Evolutionary conservation across 35 echinoderm and acorn worm genomes (phyloP).

Genomic region (Ophioderma brevispina): DNA sequence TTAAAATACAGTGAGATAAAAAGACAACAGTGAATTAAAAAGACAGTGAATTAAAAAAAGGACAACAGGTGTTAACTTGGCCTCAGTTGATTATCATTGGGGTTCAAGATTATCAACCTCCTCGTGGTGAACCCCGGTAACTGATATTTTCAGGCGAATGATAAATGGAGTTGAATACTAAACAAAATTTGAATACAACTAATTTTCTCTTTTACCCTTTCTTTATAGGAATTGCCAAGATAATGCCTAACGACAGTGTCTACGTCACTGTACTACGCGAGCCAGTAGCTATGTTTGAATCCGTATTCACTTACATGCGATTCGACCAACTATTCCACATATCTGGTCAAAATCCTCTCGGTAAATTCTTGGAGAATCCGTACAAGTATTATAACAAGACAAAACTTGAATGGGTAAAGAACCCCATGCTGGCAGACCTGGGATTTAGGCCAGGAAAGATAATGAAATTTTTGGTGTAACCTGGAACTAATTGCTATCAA

Average conservation of each 20-base stretch:
- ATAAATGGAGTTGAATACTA: too few species aligned
- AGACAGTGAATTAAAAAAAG: too few species aligned
- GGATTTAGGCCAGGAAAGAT: constrained; percentile 36
- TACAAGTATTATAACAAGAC: constrained; percentile 5
- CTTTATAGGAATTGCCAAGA: constrained; percentile 38
- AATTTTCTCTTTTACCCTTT: background rate
- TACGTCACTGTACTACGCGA: constrained; percentile 78
- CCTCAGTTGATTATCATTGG: too few species aligned
- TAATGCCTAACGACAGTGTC: constrained; percentile 63
- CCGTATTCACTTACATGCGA: constrained; percentile 56
- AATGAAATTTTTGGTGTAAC: too few species aligned
- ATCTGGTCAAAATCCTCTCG: constrained; percentile 11
- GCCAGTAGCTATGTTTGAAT: constrained; percentile 77
- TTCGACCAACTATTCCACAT: constrained; percentile 4
- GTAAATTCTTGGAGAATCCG: constrained; percentile 55
- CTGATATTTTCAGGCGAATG: too few species aligned
- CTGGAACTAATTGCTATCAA: background rate
- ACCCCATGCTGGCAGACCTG: constrained; percentile 80
- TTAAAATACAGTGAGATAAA: too few species aligned
- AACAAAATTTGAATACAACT: too few species aligned
- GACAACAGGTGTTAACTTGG: too few species aligned
- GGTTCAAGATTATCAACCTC: too few species aligned
- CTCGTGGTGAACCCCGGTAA: too few species aligned
- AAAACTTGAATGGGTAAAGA: constrained; percentile 12
- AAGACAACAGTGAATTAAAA: too few species aligned